Evolutionary conservation across 1,140 invertebrate species (phyloP).

Genomic region (Paralvinella palmiformis): DNA sequence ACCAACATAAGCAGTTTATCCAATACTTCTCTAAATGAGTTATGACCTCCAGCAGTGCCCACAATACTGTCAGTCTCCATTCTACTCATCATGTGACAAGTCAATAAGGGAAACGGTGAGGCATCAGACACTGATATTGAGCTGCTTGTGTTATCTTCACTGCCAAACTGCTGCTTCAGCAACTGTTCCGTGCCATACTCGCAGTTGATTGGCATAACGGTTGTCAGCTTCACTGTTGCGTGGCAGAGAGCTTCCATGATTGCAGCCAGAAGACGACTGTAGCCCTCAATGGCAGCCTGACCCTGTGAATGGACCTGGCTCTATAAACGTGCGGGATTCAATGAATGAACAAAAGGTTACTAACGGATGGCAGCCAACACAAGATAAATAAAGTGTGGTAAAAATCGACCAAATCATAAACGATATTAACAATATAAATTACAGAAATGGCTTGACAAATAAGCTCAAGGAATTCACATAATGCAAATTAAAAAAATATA

Average conservation of each 20-base stretch:
- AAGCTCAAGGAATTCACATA: no score
- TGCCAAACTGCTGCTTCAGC: constrained; percentile 35
- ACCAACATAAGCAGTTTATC: constrained; percentile 76
- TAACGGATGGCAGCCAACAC: not conserved
- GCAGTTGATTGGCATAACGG: constrained; percentile 66
- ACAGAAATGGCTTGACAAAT: no score
- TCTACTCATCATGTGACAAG: constrained; percentile 74
- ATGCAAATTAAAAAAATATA: no score
- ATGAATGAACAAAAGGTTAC: no score
- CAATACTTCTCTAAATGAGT: constrained; percentile 78
- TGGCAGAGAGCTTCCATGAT: constrained; percentile 74
- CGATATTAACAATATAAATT: no score
- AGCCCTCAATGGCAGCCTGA: constrained; percentile 42
- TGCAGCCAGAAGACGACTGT: constrained; percentile 69
- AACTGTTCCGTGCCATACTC: constrained; percentile 50
- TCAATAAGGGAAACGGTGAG: constrained; percentile 71
- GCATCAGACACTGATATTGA: constrained; percentile 58
- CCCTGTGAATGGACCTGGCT: no score
- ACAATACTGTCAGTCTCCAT: constrained; percentile 31
- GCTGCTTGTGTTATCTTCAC: constrained; percentile 54
- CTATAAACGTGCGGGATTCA: no score
- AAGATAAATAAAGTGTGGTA: not conserved
- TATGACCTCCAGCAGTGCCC: constrained; percentile 49
- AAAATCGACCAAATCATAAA: not conserved
- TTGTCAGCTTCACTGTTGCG: constrained; percentile 69